Percentiles rank a stretch among this genome's conserved stretches.
phyloP scores from a whole-genome alignment of 2,888 invertebrate species.

The Aspidiotus rigidus region DNA sequence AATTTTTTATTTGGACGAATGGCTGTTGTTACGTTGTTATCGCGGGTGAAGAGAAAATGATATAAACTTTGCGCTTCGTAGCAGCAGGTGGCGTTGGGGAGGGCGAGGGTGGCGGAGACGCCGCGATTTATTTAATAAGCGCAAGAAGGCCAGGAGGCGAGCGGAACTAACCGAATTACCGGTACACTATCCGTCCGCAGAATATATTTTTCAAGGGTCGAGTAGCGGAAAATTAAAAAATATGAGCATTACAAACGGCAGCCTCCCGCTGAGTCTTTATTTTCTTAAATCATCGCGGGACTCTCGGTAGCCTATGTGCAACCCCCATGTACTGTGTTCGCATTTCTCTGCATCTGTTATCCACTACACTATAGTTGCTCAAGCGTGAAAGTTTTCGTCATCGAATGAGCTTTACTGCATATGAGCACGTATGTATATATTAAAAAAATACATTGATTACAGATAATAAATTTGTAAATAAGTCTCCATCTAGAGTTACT shows the following conservation, averaged over 20 bases:
- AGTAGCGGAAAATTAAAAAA: slow-evolving; percentile 31
- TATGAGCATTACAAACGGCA: slow-evolving; percentile 21
- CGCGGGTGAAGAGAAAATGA: slow-evolving; percentile 6
- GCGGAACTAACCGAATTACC: slow-evolving; percentile 32
- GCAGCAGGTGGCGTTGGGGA: slow-evolving; percentile 26
- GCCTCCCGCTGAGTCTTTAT: slow-evolving; percentile 27
- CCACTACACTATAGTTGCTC: background rate
- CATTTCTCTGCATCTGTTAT: slow-evolving; percentile 29
- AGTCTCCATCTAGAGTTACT: too few relatives aligned
- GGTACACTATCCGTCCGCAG: slow-evolving; percentile 26
- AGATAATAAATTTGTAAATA: too few relatives aligned
- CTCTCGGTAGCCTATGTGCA: too few relatives aligned
- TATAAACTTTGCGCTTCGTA: slow-evolving; percentile 6
- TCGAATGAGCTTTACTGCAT: too few relatives aligned
- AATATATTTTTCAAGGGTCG: slow-evolving; percentile 28
- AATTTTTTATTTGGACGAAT: slow-evolving; percentile 22
- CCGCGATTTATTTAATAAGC: slow-evolving; percentile 32
- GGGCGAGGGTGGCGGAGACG: slow-evolving; percentile 9
- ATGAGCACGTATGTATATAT: too few relatives aligned
- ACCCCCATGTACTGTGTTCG: background rate
- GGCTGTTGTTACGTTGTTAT: background rate
- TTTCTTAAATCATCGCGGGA: slow-evolving; percentile 19
- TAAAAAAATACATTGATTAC: too few relatives aligned
- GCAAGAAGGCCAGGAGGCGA: slow-evolving; percentile 25
- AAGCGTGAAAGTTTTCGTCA: slow-evolving; percentile 4